Conservation (phyloP, 2,888 invertebrate genomes). For the Zaprionus bogoriensis region DNA sequence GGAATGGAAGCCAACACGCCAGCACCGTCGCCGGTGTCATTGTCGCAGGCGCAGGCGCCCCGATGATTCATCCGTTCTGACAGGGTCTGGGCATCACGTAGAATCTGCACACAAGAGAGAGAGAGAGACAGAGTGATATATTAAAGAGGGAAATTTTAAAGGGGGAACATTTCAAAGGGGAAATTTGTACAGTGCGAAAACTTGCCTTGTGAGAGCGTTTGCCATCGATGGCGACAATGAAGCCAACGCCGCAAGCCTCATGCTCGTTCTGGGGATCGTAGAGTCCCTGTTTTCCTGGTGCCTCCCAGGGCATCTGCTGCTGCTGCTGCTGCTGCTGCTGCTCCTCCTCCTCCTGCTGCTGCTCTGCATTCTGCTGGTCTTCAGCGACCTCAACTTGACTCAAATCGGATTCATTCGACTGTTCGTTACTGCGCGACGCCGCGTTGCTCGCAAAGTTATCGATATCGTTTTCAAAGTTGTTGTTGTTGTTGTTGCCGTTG, state of each 20-base stretch:
- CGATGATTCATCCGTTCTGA: constrained; percentile 99
- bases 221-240: constrained; percentile 99
- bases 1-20: constrained; percentile 98
- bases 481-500: constrained; percentile 39
- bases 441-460: constrained; percentile 20
- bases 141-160: not conserved
- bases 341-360: constrained; percentile 21
- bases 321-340: constrained; percentile 48
- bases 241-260: constrained; percentile 99
- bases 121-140: not conserved
- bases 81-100: constrained; percentile 96
- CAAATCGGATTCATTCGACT: constrained; percentile 61
- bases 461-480: constrained; percentile 49
- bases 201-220: constrained; percentile 93
- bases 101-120: constrained; percentile 86
- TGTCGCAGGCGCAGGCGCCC: constrained; percentile 99
- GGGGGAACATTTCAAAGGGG: not conserved
- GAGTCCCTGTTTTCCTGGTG: constrained; percentile 94
- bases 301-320: constrained; percentile 88
- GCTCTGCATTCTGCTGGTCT: too few species aligned
- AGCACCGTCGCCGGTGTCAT: constrained; percentile 99
- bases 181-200: too few species aligned
- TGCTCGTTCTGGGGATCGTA: constrained; percentile 98
- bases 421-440: constrained; percentile 13
- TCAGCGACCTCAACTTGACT: constrained; percentile 34